Conservation (phyloP, 2,888 invertebrate species). For the Aethes cnicana region DNA sequence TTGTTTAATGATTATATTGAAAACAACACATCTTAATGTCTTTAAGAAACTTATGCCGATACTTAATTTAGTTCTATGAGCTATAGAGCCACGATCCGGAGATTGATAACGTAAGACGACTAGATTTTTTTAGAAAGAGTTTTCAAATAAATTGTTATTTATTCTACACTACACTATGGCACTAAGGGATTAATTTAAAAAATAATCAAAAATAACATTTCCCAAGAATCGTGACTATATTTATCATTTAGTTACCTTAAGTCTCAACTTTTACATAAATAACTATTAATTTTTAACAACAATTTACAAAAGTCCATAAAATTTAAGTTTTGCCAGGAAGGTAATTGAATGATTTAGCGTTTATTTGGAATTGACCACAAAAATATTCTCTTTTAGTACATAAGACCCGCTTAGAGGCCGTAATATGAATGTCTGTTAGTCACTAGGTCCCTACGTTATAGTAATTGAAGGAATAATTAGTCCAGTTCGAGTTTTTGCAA, state of each 20-base stretch:
- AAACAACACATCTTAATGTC: conserved; percentile 56
- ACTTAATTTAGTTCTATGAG: conserved; percentile 20
- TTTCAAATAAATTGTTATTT: conserved; percentile 1
- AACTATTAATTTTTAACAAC: conserved; percentile 56
- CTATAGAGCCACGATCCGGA: conserved; percentile 40
- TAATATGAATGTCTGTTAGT: conserved; percentile 1
- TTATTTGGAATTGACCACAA: conserved; percentile 38
- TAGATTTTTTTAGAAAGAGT: conserved; percentile 4
- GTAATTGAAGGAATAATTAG: conserved; percentile 42
- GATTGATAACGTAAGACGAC: conserved; percentile 25
- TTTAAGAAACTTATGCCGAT: conserved; percentile 50
- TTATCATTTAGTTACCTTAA: conserved; percentile 39
- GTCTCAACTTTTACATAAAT: conserved; percentile 48
- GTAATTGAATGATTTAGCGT: conserved; percentile 3
- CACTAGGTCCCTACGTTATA: conserved; percentile 11
- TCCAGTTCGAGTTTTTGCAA: conserved; percentile 51
- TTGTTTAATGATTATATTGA: conserved; percentile 60
- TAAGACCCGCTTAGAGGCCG: conserved; percentile 13
- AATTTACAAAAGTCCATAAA: conserved; percentile 51
- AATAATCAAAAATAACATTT: conserved; percentile 3
- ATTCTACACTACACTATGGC: conserved; percentile 8
- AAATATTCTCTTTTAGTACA: conserved; percentile 40
- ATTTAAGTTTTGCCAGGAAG: no score
- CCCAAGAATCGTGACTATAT: conserved; percentile 44
- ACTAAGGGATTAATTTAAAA: conserved; percentile 1